Base-by-base conservation (phyloP, 2,113 vertebrate genomes). In the Emydura subglobosa region DNA sequence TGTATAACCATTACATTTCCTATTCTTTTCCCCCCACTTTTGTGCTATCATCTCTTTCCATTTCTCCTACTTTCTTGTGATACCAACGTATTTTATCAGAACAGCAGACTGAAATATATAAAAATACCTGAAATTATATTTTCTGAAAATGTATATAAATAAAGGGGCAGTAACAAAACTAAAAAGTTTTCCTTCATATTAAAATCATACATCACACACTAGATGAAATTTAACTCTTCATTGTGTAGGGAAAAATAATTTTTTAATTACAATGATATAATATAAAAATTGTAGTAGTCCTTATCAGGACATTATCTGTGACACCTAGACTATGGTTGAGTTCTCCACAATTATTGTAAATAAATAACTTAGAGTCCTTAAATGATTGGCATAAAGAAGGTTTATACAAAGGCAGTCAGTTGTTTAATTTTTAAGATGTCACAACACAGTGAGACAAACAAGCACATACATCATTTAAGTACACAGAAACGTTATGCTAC, bases 241-340 rank as follows among this genome's bases (percentile, higher is more conserved):
- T 79, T 89, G 74, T 47, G 3, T 96, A 93, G 44, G 96, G 27
- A 96, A 89, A 94, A 96, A 80, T 91, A 90, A 87, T 91, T 94
- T 94, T 98, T 97, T 98, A 97, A 97, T 97, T 95, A 96, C 97
- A 95, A 61, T 81, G 88, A 85, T 9, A 84, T 84, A 95, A 96
- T 93, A 94, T 53, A 86, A 95, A 97, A 16, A 31, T 34, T 86
- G 93, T 82, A 95, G 95, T 74, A 89, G 97, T 96, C 93, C 6
- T 85, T 87, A 83, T 49, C 93, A 87, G 91, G 72, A 51, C 91
- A 90, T 76, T 86, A 87, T 16, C 27, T 25, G 85, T 31, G 85
- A 95, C 4, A 1, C 82, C 95, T 95, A 90, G 54, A 14, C 65
- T 90, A 96, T 91, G 85, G 49, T 90, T 11, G 91, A 86, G 25